Evolutionary conservation across 2,113 vertebrate genomes (phyloP).

Genomic region (Caracal caracal): DNA sequence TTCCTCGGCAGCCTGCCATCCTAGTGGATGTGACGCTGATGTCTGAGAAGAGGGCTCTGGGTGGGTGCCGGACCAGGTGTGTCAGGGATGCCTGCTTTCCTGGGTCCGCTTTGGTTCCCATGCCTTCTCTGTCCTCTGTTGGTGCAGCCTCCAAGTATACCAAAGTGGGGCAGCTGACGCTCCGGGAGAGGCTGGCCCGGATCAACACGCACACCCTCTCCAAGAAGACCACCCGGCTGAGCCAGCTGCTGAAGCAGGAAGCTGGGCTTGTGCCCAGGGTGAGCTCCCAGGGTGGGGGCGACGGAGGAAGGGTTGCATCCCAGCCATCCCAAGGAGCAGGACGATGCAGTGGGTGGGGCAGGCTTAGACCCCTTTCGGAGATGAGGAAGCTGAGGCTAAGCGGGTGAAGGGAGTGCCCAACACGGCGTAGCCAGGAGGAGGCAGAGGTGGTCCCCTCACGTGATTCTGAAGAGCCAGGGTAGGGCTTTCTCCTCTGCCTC

Average conservation of each 20-base stretch:
- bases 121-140: background rate
- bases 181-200: constrained; percentile 92
- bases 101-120: background rate
- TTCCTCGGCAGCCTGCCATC: accelerated
- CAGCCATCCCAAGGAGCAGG: background rate
- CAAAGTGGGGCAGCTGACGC: constrained; percentile 90
- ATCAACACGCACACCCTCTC: constrained; percentile 95
- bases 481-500: background rate
- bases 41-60: background rate
- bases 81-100: background rate
- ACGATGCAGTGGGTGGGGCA: no score
- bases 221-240: constrained; percentile 94
- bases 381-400: background rate
- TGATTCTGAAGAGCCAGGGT: background rate
- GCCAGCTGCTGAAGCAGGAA: constrained; percentile 93
- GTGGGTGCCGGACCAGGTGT: background rate
- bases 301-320: background rate
- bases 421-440: background rate
- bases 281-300: background rate
- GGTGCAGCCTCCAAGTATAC: constrained; percentile 93
- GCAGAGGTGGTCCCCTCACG: background rate
- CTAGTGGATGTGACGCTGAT: accelerated
- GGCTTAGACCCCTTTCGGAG: background rate
- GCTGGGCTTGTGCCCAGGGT: constrained; percentile 93
- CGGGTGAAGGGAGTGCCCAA: background rate